These are phyloP conservation scores for Stomatorhinus ivindoensis DNA, from an alignment of 2,113 vertebrate species.

Conservation along the genomic window DNA sequence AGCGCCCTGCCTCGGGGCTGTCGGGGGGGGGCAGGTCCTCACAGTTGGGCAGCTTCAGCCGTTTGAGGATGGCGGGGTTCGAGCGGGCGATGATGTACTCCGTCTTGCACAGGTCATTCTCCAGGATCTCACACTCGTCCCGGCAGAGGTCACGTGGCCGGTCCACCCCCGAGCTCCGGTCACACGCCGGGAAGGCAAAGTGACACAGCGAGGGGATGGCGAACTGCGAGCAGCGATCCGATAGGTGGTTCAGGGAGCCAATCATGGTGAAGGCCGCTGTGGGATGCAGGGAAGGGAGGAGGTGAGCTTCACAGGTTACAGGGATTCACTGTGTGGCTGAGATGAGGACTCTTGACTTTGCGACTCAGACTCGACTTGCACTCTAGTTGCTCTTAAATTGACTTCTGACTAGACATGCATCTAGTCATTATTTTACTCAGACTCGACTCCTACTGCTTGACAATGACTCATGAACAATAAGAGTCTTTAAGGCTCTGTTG, in stretches of 20 bases:
- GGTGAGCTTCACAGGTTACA: not conserved
- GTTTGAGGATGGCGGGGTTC: slow-evolving; percentile 91
- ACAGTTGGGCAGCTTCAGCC: slow-evolving; percentile 92
- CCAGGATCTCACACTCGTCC: slow-evolving; percentile 95
- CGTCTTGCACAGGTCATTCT: slow-evolving; percentile 92
- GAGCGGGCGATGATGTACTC: slow-evolving; percentile 98
- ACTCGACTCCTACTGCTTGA: no score
- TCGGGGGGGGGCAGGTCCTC: slow-evolving; percentile 85
- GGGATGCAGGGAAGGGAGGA: slow-evolving; percentile 30
- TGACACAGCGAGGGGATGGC: slow-evolving; percentile 96
- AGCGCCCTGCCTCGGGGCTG: slow-evolving; percentile 80
- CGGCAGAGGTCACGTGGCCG: slow-evolving; percentile 90
- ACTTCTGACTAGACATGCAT: no score
- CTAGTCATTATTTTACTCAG: no score
- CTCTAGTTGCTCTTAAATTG: no score
- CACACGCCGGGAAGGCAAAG: slow-evolving; percentile 94
- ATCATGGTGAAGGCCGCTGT: slow-evolving; percentile 99
- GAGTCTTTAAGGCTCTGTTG: no score
- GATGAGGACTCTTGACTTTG: no score
- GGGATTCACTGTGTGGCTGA: not conserved
- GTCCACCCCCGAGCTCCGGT: slow-evolving; percentile 72
- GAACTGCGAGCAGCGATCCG: slow-evolving; percentile 94
- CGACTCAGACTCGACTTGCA: no score
- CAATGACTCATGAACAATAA: no score
- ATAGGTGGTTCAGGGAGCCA: slow-evolving; percentile 92